Base-by-base conservation (phyloP, 2,113 vertebrate genomes). In the Balaeniceps rex region DNA sequence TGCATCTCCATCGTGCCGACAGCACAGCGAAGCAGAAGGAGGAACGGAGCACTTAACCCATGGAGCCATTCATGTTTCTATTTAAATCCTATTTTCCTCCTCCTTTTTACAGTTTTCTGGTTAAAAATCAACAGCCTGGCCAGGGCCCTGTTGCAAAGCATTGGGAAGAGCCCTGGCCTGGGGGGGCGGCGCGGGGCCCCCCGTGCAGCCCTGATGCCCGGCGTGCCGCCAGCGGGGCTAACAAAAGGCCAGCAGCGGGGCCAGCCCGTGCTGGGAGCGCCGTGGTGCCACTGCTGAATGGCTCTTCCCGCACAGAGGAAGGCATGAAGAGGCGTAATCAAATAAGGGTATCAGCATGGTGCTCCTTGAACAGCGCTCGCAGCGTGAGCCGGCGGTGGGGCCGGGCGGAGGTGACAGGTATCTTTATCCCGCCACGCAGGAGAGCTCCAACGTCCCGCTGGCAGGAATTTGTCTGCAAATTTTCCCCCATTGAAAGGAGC, bases 381-480 rank as follows among this genome's bases (percentile, higher is more conserved):
- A 97, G 98, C 97, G 66, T 98, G 98, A 97, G 97, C 74, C 31
- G 93, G 97, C 95, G 86, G 96, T 96, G 55, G 97, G 98, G 97
- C 98, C 97, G 96, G 97, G 96, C 94, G 72, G 96, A 98, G 98
- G 98, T 98, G 98, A 97, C 98, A 99, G 98, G 98, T 98, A 98
- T 98, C 99, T 99, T 99, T 97, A 99, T 98, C 97, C 97, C 33
- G 93, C 98, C 98, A 98, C 9, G 44, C 98, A 98, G 98, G 98
- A 98, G 94, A 93, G 96, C 98, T 97, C 96, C 97, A 96, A 98
- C 94, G 14, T 98, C 99, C 99, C 63, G 99, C 99, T 99, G 99
- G 98, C 99, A 97, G 98, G 99, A 99, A 99, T 99, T 99, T 99
- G 99, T 99, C 96, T 95, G 98, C 98, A 98, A 94, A 98, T 97